Evolutionary conservation across 2,797 vertebrate genomes (phyloP).

Genomic region (Syngnathus acus): DNA sequence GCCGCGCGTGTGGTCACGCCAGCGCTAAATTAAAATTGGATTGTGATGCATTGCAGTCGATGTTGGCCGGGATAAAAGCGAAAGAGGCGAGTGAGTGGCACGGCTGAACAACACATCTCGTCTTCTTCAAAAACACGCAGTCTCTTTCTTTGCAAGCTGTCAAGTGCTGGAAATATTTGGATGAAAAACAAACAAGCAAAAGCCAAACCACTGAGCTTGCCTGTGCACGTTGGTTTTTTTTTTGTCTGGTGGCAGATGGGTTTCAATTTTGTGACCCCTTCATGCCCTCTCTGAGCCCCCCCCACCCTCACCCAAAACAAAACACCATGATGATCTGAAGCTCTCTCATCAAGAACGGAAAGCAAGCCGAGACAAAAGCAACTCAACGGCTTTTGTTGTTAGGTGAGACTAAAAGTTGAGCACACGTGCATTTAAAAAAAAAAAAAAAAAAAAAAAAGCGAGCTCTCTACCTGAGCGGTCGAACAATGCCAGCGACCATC

Average conservation of each 20-base stretch:
- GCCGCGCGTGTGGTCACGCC: slow-evolving; percentile 28
- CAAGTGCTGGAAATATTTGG: too few species aligned
- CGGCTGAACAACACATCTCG: slow-evolving; percentile 15
- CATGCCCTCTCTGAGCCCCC: background rate
- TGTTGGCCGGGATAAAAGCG: slow-evolving; percentile 46
- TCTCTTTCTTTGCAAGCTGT: too few species aligned
- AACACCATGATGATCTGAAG: background rate
- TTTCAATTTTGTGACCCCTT: too few species aligned
- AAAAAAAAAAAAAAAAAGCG: slow-evolving; percentile 29
- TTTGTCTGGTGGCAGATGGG: too few species aligned
- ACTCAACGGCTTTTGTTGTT: too few species aligned
- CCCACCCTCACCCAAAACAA: slow-evolving; percentile 33
- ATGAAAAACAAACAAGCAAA: too few species aligned
- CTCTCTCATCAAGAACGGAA: background rate
- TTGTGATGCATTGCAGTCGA: slow-evolving; percentile 72
- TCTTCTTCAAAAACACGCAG: background rate
- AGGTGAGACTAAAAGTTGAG: background rate
- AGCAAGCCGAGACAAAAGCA: background rate
- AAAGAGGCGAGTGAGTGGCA: slow-evolving; percentile 22
- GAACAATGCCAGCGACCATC: slow-evolving; percentile 70
- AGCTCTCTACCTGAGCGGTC: slow-evolving; percentile 67
- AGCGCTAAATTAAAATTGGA: slow-evolving; percentile 67
- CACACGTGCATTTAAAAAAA: background rate
- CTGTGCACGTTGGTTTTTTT: too few species aligned
- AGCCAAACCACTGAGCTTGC: too few species aligned